Percentiles rank a stretch among this genome's conserved stretches.
These are phyloP conservation scores for Labia minor DNA, from an alignment of 2,888 invertebrate genomes.

Conservation along the genomic window DNA sequence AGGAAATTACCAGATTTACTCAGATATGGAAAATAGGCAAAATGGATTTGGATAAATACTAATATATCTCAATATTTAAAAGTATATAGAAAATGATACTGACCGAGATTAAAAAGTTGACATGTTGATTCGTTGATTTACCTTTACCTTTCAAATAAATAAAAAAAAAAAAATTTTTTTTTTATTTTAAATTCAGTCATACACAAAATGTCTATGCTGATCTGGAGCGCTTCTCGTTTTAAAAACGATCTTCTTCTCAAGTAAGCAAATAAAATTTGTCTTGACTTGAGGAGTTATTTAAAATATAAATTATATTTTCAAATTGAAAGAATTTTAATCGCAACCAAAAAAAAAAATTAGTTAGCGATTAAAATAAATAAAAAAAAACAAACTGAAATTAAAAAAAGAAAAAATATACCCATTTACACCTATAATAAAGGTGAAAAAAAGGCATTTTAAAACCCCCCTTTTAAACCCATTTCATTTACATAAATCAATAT, in stretches of 20 bases:
- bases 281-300: neutral
- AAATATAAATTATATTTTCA: neutral
- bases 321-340: neutral
- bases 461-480: slow-evolving; percentile 8
- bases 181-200: too few relatives aligned
- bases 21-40: neutral
- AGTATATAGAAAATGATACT: neutral
- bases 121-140: neutral
- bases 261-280: neutral
- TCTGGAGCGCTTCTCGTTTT: slow-evolving; percentile 13
- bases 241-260: slow-evolving; percentile 5
- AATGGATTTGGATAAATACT: neutral
- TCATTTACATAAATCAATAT: neutral
- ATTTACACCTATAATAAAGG: neutral
- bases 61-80: neutral
- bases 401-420: slow-evolving; percentile 1
- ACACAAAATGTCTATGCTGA: neutral
- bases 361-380: neutral
- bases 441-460: neutral
- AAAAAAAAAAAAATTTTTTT: too few relatives aligned
- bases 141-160: neutral
- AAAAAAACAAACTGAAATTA: neutral
- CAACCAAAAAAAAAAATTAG: neutral
- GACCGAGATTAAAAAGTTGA: neutral
- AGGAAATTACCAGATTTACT: neutral